These are phyloP conservation scores for Myopa testacea DNA, from an alignment of 2,888 invertebrate genomes.

Conservation along the genomic window DNA sequence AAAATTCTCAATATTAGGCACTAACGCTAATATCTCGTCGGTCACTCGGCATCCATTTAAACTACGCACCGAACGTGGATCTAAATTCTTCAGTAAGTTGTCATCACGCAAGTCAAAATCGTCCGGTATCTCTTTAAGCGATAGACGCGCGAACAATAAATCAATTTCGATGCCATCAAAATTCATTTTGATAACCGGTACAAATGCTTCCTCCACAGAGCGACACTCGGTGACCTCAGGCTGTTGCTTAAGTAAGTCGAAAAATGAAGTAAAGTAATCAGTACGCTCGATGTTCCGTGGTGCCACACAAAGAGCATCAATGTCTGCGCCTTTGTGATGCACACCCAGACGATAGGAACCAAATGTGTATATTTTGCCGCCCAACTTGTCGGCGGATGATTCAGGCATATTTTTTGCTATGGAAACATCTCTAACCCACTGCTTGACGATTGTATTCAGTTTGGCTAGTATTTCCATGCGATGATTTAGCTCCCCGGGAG, in stretches of 20 bases:
- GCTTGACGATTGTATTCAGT: slow-evolving; percentile 89
- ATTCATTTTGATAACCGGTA: slow-evolving; percentile 99
- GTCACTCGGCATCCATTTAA: slow-evolving; percentile 98
- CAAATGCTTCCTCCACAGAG: slow-evolving; percentile 97
- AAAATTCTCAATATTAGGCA: slow-evolving; percentile 95
- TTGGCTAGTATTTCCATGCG: slow-evolving; percentile 87
- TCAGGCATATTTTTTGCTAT: slow-evolving; percentile 92
- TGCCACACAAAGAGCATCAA: slow-evolving; percentile 97
- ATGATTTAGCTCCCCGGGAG: slow-evolving; percentile 89
- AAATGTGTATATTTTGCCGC: slow-evolving; percentile 99
- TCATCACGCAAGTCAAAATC: slow-evolving; percentile 89
- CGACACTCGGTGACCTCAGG: slow-evolving; percentile 86
- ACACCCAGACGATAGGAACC: slow-evolving; percentile 97
- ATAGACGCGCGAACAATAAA: slow-evolving; percentile 94
- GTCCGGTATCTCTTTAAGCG: slow-evolving; percentile 96
- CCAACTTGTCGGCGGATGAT: slow-evolving; percentile 88
- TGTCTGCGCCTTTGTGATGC: slow-evolving; percentile 97
- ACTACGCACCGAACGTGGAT: slow-evolving; percentile 95
- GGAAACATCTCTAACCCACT: slow-evolving; percentile 94
- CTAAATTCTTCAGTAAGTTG: slow-evolving; percentile 90
- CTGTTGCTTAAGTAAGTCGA: slow-evolving; percentile 87
- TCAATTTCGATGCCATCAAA: slow-evolving; percentile 99
- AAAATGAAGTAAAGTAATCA: slow-evolving; percentile 97
- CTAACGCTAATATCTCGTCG: slow-evolving; percentile 95
- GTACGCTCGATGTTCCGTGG: slow-evolving; percentile 93